Percentiles rank a stretch among this genome's conserved stretches.
Evolutionary conservation across 1,140 invertebrate species (phyloP).

Genomic region (Apis florea): DNA sequence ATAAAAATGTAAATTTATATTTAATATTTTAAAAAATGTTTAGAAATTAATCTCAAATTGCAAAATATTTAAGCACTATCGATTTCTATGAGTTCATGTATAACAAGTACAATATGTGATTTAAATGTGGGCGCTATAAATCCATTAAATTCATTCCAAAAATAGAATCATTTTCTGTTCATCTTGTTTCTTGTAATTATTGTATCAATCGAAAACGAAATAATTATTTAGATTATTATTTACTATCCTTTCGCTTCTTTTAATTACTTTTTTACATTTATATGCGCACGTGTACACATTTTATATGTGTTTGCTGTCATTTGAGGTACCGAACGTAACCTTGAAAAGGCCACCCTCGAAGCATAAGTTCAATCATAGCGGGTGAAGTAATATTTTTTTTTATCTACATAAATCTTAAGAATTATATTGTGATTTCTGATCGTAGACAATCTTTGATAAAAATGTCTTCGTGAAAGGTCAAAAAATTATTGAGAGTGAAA

Average conservation of each 20-base stretch:
- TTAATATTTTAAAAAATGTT: not conserved
- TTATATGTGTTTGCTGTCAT: slow-evolving; percentile 37
- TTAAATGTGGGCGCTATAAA: slow-evolving; percentile 35
- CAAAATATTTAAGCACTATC: slow-evolving; percentile 37
- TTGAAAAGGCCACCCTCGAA: slow-evolving; percentile 76
- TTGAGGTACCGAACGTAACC: slow-evolving; percentile 66
- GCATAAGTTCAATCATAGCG: slow-evolving; percentile 65
- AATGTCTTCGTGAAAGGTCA: slow-evolving; percentile 40
- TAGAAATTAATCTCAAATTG: not conserved
- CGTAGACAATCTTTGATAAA: slow-evolving; percentile 14
- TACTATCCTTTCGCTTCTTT: not conserved
- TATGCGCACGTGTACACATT: slow-evolving; percentile 26
- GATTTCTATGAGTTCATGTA: slow-evolving; percentile 18
- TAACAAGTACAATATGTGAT: not conserved
- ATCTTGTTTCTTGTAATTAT: not conserved
- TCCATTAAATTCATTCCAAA: slow-evolving; percentile 24
- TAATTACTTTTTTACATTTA: not conserved
- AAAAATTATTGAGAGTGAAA: not conserved
- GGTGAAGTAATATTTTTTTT: slow-evolving; percentile 39
- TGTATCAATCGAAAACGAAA: not conserved
- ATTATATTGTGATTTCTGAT: not conserved
- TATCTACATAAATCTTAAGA: slow-evolving; percentile 9
- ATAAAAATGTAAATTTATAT: not conserved
- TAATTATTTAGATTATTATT: too few relatives aligned
- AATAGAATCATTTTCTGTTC: slow-evolving; percentile 31